A percentile compares a stretch with the other conserved stretches of the same genome.
Conservation (phyloP, 2,113 vertebrate species). For the Pteruthius melanotis region DNA sequence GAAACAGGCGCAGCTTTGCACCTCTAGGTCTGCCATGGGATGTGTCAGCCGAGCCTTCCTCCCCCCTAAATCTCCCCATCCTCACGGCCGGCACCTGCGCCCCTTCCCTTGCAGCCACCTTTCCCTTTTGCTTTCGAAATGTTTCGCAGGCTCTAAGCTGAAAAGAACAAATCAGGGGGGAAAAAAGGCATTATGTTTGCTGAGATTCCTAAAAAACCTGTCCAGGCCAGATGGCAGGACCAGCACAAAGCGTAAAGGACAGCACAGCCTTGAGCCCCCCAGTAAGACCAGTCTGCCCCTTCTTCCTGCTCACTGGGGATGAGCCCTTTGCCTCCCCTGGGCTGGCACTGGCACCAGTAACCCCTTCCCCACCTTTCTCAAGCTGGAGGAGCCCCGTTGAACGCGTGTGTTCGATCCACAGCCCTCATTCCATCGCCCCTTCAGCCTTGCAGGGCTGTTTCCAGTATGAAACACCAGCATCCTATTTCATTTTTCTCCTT, state of each 20-base stretch:
- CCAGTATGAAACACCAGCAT: not conserved
- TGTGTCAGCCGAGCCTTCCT: not conserved
- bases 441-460: not conserved
- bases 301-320: fast-evolving
- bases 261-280: fast-evolving
- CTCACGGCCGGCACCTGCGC: fast-evolving
- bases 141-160: not conserved
- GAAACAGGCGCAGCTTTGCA: not conserved
- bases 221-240: not conserved
- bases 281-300: not conserved
- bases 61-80: not conserved
- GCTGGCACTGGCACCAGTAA: not conserved
- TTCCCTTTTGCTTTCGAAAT: not conserved
- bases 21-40: not conserved
- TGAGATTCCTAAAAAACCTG: not conserved
- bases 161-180: no score
- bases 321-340: not conserved
- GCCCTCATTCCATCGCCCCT: not conserved
- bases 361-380: not conserved
- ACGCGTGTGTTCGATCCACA: fast-evolving
- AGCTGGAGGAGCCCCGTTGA: not conserved
- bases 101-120: not conserved
- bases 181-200: fast-evolving
- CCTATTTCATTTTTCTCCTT: not conserved
- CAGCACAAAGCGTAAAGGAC: not conserved